A percentile compares a stretch with the other conserved stretches of the same genome.
Conservation (phyloP, 2,797 vertebrate species). For the Arctocebus calabarensis region DNA sequence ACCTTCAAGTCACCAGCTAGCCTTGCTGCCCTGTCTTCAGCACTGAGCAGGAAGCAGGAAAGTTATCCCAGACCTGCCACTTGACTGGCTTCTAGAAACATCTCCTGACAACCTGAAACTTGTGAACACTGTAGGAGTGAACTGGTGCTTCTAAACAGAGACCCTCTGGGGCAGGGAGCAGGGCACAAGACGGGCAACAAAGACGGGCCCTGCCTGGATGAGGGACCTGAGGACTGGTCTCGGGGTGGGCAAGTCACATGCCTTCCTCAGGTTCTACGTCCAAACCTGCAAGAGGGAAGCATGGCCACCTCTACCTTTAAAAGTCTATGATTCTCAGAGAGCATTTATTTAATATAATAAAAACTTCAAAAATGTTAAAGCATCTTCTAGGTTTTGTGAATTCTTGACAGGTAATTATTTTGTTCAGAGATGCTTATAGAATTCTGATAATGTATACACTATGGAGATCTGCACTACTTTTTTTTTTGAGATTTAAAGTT, state of each 20-base stretch:
- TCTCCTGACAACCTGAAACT: not conserved
- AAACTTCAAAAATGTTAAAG: not conserved
- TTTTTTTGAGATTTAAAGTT: slow-evolving; percentile 59
- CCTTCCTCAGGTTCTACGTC: not conserved
- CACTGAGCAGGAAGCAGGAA: not conserved
- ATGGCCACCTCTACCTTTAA: not conserved
- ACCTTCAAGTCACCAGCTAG: not conserved
- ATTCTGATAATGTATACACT: not conserved
- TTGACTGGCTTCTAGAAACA: not conserved
- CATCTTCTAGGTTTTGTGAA: not conserved
- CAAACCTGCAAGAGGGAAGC: not conserved
- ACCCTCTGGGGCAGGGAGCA: not conserved
- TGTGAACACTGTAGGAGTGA: fast-evolving
- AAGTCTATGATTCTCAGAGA: not conserved
- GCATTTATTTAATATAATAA: slow-evolving; percentile 48
- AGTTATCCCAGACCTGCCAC: not conserved
- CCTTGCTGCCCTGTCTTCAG: not conserved
- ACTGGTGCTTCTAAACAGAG: not conserved
- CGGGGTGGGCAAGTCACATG: fast-evolving
- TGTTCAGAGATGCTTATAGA: not conserved
- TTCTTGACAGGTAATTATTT: slow-evolving; percentile 38
- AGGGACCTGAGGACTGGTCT: not conserved
- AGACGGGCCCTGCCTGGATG: not conserved
- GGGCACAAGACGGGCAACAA: not conserved
- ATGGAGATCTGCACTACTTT: not conserved